Evolutionary conservation across 2,797 vertebrate species (phyloP), one percentile per base, ranked within the genome.

Genomic region (Phrynocephalus forsythii): DNA sequence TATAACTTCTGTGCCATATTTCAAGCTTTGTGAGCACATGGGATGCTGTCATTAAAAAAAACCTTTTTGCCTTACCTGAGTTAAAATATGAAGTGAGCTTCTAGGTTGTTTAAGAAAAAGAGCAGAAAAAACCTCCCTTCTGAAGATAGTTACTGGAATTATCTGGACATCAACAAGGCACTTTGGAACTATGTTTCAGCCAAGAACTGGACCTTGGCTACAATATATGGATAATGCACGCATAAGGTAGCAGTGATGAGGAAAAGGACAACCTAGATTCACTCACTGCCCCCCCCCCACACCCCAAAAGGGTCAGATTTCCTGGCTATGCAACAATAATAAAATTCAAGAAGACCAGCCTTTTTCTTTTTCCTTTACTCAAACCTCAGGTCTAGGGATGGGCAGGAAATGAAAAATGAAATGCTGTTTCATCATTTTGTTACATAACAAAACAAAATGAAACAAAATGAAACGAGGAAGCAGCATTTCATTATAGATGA

Each of bases 1-100:
- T 94, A 94, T 79, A 88, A 71, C 13, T 3, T 60, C 85, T 80
- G 48, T 69, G 56, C 56, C 87, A 26, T 63, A 85, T 68, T 81
- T 90, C 86, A 90, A 86, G 87, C 88, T 90, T 81, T 72, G 15
- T 52, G 28, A 79, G 0, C 11, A 60, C 15, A 66, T 63, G 38
- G 22, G 60, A 79, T 79, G 22, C 48, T 86, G 66, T 52, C 69
- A 69, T 88, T 86, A 91, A 84, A 44, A 44, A 44, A 44, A 83
- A 6, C 18, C 22, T 86, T 1, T 22, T 30, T 76, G 38, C 33
- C 15, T 52, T 38, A 66, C 56, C 48, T 22, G 38, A 85, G 44
- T 13, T 13, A 69, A 52, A 68, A 63, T 76, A 18, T 24, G 28
- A 52, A 84, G 30, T 60, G 48, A 50, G 30, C 7, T 24, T 67